Percentiles rank a stretch among this genome's conserved stretches.
These are phyloP conservation scores for Diadromus collaris DNA, from an alignment of 2,888 invertebrate species.

Conservation along the genomic window DNA sequence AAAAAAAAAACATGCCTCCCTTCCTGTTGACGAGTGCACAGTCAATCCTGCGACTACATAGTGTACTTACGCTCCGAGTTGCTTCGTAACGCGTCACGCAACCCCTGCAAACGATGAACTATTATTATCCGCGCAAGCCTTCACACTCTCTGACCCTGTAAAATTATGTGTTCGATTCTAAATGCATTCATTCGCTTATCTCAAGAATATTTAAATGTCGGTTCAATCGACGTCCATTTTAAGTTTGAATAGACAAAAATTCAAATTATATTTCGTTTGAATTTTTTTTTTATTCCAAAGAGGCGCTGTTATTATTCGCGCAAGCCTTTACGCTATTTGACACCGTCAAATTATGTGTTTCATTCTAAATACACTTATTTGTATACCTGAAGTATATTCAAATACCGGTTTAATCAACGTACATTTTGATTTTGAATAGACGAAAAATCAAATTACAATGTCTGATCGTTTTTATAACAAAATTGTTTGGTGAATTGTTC, in stretches of 20 bases:
- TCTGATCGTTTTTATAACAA: no score
- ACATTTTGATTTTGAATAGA: no score
- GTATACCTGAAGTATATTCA: background rate
- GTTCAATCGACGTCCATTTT: no score
- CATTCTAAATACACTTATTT: background rate
- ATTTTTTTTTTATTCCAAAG: no score
- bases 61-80: conserved; percentile 31
- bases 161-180: background rate
- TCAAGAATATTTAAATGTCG: no score
- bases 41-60: conserved; percentile 34
- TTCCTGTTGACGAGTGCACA: conserved; percentile 32
- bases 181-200: background rate
- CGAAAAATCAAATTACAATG: no score
- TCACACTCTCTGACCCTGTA: background rate
- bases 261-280: no score
- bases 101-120: conserved; percentile 31
- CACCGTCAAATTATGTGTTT: background rate
- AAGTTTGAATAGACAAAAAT: no score
- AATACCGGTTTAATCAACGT: no score
- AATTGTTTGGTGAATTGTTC: background rate
- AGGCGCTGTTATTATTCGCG: conserved; percentile 31
- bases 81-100: conserved; percentile 47
- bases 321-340: background rate
- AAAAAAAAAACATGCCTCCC: conserved; percentile 1
- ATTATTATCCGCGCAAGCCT: conserved; percentile 28